Conservation (phyloP, 1,140 invertebrate species). For the Aculops lycopersici region DNA sequence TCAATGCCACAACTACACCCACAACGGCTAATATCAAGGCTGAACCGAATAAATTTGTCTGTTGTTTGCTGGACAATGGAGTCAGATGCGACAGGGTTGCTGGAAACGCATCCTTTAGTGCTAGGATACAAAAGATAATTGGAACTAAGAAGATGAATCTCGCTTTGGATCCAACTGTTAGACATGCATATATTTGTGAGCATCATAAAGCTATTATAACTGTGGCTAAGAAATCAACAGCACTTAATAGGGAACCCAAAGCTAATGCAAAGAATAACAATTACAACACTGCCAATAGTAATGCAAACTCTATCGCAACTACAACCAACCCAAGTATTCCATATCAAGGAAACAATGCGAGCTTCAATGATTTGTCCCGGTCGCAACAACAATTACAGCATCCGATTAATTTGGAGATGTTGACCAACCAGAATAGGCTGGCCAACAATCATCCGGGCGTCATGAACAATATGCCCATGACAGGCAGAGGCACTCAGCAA, state of each 20-base stretch:
- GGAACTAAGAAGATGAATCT: slow-evolving; percentile 59
- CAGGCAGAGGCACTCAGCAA: not conserved
- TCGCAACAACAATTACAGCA: not conserved
- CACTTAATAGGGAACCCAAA: not conserved
- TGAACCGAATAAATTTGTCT: slow-evolving; percentile 28
- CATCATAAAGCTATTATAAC: slow-evolving; percentile 37
- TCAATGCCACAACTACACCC: too few species aligned
- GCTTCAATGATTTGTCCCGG: too few species aligned
- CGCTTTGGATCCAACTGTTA: slow-evolving; percentile 43
- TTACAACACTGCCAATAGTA: not conserved
- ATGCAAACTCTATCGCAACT: too few species aligned
- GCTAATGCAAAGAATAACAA: not conserved
- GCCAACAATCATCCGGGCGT: not conserved
- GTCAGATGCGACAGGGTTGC: slow-evolving; percentile 49
- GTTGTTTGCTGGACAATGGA: slow-evolving; percentile 64
- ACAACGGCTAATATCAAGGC: too few species aligned
- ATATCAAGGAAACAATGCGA: not conserved
- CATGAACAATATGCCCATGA: not conserved
- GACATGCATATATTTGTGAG: slow-evolving; percentile 86
- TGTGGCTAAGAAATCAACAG: not conserved
- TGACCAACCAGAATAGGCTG: too few species aligned
- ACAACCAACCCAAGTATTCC: not conserved
- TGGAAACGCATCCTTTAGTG: slow-evolving; percentile 82
- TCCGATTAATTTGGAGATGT: too few species aligned
- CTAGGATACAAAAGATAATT: slow-evolving; percentile 81